A percentile compares a stretch with the other conserved stretches of the same genome.
Conservation (phyloP, 2,113 vertebrate species). For the Thymallus thymallus region DNA sequence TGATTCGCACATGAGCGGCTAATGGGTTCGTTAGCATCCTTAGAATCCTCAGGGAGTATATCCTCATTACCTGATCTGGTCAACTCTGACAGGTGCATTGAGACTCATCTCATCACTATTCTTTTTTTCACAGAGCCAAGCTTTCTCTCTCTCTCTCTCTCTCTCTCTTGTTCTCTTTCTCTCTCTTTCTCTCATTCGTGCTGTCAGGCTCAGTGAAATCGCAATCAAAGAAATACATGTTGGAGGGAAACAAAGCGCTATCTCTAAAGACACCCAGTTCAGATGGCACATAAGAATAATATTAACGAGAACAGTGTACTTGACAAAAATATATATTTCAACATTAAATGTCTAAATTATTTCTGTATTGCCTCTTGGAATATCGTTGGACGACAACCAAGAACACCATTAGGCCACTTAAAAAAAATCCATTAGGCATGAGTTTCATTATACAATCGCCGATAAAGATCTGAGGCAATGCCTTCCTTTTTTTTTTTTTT, state of each 20-base stretch:
- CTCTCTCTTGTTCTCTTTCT: too few species aligned
- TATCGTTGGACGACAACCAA: constrained; percentile 69
- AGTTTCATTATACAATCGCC: constrained; percentile 56
- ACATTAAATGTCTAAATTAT: constrained; percentile 65
- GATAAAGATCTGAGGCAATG: constrained; percentile 40
- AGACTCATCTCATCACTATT: constrained; percentile 61
- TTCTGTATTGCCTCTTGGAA: constrained; percentile 49
- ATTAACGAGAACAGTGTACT: constrained; percentile 66
- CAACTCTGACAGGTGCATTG: constrained; percentile 64
- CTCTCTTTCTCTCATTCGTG: too few species aligned
- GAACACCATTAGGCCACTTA: constrained; percentile 71
- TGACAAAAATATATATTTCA: constrained; percentile 56
- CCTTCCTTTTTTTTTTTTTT: constrained; percentile 36
- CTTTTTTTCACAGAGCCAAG: constrained; percentile 51
- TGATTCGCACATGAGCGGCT: constrained; percentile 58
- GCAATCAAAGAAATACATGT: constrained; percentile 53
- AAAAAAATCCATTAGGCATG: constrained; percentile 67
- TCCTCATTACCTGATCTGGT: constrained; percentile 68
- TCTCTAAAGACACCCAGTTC: constrained; percentile 35
- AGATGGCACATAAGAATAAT: constrained; percentile 39
- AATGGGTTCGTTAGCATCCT: constrained; percentile 63
- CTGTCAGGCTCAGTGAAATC: constrained; percentile 24
- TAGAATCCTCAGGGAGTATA: constrained; percentile 61
- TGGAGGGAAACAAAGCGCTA: constrained; percentile 43
- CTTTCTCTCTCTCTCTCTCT: constrained; percentile 25